A percentile compares a stretch with the other conserved stretches of the same genome.
Evolutionary conservation across 2,888 invertebrate species (phyloP).

Genomic region (Clitarchus hookeri): DNA sequence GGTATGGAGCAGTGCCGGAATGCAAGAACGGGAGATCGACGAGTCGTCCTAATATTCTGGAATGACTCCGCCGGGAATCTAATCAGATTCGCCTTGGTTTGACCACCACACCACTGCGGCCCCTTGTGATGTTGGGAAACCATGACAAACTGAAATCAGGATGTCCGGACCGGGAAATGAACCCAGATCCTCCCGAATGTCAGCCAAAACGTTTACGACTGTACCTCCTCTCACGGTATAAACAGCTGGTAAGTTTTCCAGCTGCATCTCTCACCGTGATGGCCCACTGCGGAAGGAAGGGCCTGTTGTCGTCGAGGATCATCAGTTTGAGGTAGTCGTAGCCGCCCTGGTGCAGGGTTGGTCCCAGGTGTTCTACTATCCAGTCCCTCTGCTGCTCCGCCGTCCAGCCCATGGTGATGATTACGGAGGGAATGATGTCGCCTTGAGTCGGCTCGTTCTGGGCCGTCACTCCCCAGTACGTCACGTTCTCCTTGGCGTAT

Average conservation of each 20-base stretch:
- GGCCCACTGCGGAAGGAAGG: conserved; percentile 65
- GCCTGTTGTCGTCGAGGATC: conserved; percentile 76
- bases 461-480: conserved; percentile 19
- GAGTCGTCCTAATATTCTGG: too few relatives aligned
- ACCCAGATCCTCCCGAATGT: too few relatives aligned
- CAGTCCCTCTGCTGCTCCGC: conserved; percentile 24
- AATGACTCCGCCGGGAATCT: too few relatives aligned
- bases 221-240: too few relatives aligned
- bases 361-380: background rate
- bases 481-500: conserved; percentile 16
- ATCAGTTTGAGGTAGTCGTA: conserved; percentile 61
- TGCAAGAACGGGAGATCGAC: too few relatives aligned
- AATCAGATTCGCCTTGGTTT: too few relatives aligned
- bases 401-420: conserved; percentile 15
- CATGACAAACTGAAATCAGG: too few relatives aligned
- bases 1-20: too few relatives aligned
- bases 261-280: background rate
- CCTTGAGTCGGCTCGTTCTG: background rate
- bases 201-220: too few relatives aligned
- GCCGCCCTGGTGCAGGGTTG: conserved; percentile 33
- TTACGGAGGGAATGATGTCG: background rate
- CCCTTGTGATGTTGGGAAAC: too few relatives aligned
- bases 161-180: too few relatives aligned
- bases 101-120: too few relatives aligned
- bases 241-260: background rate